These are phyloP conservation scores for Galbula dea DNA, from an alignment of 2,113 vertebrate species.

Conservation along the genomic window DNA sequence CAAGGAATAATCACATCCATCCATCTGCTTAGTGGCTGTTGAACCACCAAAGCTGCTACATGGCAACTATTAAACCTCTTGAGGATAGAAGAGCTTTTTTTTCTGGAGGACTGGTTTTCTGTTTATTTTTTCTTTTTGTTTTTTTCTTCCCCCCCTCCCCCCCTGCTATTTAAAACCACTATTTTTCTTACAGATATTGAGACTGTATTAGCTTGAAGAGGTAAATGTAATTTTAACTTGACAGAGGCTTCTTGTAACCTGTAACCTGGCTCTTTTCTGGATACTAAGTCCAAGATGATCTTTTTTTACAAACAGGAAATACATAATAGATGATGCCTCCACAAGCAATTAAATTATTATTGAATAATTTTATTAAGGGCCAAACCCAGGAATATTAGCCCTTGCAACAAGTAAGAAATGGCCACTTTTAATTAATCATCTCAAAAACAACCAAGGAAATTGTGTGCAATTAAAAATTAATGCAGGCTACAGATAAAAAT, in stretches of 20 bases:
- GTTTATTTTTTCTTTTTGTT: not conserved
- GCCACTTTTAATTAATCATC: not conserved
- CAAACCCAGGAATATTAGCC: conserved; percentile 4
- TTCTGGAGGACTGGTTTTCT: not conserved
- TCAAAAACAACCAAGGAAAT: conserved; percentile 12
- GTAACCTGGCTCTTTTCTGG: not conserved
- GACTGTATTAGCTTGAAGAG: not conserved
- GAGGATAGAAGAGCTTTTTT: not conserved
- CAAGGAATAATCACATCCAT: not conserved
- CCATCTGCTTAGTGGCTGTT: conserved; percentile 25
- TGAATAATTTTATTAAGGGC: conserved; percentile 35
- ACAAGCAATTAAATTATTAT: conserved; percentile 7
- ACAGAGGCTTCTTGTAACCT: not conserved
- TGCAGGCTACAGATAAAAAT: not conserved
- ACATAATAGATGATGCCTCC: not conserved
- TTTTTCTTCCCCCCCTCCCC: accelerated
- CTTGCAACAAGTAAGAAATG: not conserved
- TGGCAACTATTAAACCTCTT: conserved; percentile 25
- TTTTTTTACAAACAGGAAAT: conserved; percentile 10
- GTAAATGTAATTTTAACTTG: conserved; percentile 3
- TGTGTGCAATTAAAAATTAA: conserved; percentile 34
- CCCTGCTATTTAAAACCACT: not conserved
- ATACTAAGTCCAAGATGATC: not conserved
- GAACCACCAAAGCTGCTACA: not conserved
- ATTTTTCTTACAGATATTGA: not conserved